Evolutionary conservation across 2,888 invertebrate species (phyloP).

Genomic region (Drosophila macrospina): DNA sequence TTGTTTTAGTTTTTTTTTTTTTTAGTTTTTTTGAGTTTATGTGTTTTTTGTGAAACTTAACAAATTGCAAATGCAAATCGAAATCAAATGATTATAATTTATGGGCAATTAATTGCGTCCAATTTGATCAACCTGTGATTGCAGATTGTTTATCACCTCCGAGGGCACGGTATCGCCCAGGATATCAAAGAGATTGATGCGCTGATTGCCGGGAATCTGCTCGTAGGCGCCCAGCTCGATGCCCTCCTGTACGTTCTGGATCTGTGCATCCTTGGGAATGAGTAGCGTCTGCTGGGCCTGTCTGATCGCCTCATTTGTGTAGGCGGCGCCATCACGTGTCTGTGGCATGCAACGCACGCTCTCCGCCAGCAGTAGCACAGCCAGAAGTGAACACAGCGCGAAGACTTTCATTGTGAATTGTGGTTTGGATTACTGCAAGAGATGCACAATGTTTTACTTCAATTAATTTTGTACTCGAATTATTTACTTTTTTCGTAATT

Average conservation of each 20-base stretch:
- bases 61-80: constrained; percentile 62
- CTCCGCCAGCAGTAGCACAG: constrained; percentile 63
- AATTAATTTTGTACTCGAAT: constrained; percentile 9
- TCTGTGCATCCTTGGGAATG: constrained; percentile 94
- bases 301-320: constrained; percentile 94
- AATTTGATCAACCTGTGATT: constrained; percentile 93
- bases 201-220: constrained; percentile 93
- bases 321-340: constrained; percentile 92
- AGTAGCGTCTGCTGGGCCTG: constrained; percentile 94
- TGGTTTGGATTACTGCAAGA: constrained; percentile 38
- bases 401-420: constrained; percentile 61
- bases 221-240: constrained; percentile 94
- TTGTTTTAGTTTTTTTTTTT: constrained; percentile 28
- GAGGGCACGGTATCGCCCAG: constrained; percentile 94
- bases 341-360: constrained; percentile 85
- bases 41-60: constrained; percentile 61
- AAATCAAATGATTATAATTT: constrained; percentile 46
- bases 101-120: constrained; percentile 87
- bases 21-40: constrained; percentile 26
- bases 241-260: constrained; percentile 94
- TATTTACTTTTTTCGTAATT: constrained; percentile 3
- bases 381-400: constrained; percentile 71
- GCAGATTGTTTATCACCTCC: constrained; percentile 95
- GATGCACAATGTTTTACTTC: constrained; percentile 29
- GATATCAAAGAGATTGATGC: constrained; percentile 93